Base-by-base conservation (phyloP, 2,888 invertebrate genomes). In the Pherbina coryleti region DNA sequence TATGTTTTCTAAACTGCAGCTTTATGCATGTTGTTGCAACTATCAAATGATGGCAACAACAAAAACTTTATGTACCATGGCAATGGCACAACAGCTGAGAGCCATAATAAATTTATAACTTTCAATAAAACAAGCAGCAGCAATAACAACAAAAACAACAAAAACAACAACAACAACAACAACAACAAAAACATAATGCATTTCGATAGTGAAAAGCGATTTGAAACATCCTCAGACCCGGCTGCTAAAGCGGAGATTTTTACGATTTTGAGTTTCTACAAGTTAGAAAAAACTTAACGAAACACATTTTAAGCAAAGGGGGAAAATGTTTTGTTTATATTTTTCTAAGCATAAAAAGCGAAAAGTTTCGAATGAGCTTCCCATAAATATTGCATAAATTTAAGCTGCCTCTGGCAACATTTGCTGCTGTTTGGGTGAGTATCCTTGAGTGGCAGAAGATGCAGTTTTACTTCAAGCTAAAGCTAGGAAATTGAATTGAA, bases 301-400 rank as follows among this genome's bases (percentile, higher is more conserved):
- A 64, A 66, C 31, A 19, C 55, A 55, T 55, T 55, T 55, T 55
- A 28, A 66, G 14, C 22, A 7, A n/a, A 14, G n/a, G 34, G 34
- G 14, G 22, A 64, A 74, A 74, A n/a, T 66, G 67, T 67, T 75
- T 75, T 66, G 67, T 74, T 74, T 74, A 72, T 72, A 62, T 62
- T 74, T 74, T 62, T 49, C 34, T 72, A 17, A 37, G 19, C 70
- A 70, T 70, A 28, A 51, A 51, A 51, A 75, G 51, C 75, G 67
- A 55, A 62, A 75, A 67, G 74, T 64, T 75, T 67, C 34, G 57
- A 67, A 67, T 64, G 67, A 67, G 55, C 51, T 57, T 67, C 75
- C n/a, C 75, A 75, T 75, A 75, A 75, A 75, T 75, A 62, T 62
- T 28, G 57, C 72, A 72, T 72, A 72, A 72, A 72, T 72, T 75